Base-by-base conservation (phyloP, 1,140 invertebrate species). In the Steinernema khuongi region DNA sequence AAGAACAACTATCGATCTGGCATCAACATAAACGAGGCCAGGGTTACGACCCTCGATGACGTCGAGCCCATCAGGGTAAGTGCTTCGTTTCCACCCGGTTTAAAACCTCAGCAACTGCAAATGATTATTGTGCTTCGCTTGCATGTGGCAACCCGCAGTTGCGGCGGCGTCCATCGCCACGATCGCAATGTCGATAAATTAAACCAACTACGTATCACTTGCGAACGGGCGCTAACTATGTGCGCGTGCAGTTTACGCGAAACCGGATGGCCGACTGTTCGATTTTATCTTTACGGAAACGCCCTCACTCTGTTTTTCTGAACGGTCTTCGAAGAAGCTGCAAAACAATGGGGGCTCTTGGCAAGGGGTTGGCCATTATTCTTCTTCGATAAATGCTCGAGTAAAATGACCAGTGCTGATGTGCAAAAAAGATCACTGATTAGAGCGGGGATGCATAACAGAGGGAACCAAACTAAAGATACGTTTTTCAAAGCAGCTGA, bases 11-110 rank as follows among this genome's bases (percentile, higher is more conserved):
- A 74, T 31, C 29, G 28, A n/a, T 72, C 72, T 28, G 72, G 70
- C 4, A 69, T 73, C 72, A 74, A 74, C 29, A 31, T 75, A 11
- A 74, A 70, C 70, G 72, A 74, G 43, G 19, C 72, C 2, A 71
- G 72, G 32, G 36, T 74, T 11, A 74, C 72, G 0, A 32, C 71
- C 18, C 28, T 74, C 72, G 72, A 74, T 19, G 72, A 74, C 29
- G 72, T 74, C 71, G 30, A 44, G 26, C 33, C 41, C n/a, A 74
- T 74, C 22, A 14, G 60, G 26, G 70, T 71, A 1, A 71, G 70
- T 22, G 28, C 43, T 11, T 7, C 36, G 36, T 41, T 41, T 41
- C n/a, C n/a, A 11, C 36, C n/a, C 36, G 7, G 36, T 41, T 41
- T 41, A 41, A 60, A 60, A 7, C 19, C 50, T 22, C 2, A n/a